Evolutionary conservation across 1,140 invertebrate species (phyloP).

Genomic region (Pseudomyrmex gracilis): DNA sequence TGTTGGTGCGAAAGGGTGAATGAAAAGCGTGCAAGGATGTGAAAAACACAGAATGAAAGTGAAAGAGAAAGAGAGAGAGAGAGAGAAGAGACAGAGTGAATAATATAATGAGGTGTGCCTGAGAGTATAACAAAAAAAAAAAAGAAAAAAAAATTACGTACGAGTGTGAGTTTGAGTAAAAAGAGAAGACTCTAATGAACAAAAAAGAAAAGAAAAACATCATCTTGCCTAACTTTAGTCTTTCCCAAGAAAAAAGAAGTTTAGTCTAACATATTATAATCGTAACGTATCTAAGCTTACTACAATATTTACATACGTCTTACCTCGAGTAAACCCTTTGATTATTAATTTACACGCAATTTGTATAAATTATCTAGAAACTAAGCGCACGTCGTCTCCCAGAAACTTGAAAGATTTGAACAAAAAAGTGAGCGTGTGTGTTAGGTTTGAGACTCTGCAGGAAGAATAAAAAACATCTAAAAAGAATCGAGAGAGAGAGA

Average conservation of each 20-base stretch:
- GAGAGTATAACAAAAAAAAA: conserved; percentile 17
- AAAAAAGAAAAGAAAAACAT: conserved; percentile 60
- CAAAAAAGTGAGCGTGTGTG: neutral
- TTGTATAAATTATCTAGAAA: conserved; percentile 71
- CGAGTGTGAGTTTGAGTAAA: conserved; percentile 34
- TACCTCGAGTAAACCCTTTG: conserved; percentile 69
- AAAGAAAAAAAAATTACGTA: neutral
- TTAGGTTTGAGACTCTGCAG: neutral
- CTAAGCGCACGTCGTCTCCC: conserved; percentile 60
- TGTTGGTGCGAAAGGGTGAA: conserved; percentile 33
- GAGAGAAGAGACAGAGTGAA: conserved; percentile 4
- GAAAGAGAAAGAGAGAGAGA: neutral
- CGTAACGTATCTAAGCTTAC: conserved; percentile 72
- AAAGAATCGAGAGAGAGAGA: neutral
- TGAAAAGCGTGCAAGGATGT: conserved; percentile 1
- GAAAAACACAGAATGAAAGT: neutral
- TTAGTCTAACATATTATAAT: conserved; percentile 72
- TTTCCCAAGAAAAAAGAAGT: conserved; percentile 70
- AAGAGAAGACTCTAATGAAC: conserved; percentile 55
- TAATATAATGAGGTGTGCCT: conserved; percentile 5
- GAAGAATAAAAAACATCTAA: neutral
- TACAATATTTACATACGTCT: conserved; percentile 74
- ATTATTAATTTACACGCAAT: conserved; percentile 70
- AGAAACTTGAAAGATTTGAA: neutral
- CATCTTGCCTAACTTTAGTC: conserved; percentile 79